Percentiles rank a stretch among this genome's conserved stretches.
These are phyloP conservation scores for Delphinus delphis DNA, from an alignment of 2,113 vertebrate species.

Conservation along the genomic window DNA sequence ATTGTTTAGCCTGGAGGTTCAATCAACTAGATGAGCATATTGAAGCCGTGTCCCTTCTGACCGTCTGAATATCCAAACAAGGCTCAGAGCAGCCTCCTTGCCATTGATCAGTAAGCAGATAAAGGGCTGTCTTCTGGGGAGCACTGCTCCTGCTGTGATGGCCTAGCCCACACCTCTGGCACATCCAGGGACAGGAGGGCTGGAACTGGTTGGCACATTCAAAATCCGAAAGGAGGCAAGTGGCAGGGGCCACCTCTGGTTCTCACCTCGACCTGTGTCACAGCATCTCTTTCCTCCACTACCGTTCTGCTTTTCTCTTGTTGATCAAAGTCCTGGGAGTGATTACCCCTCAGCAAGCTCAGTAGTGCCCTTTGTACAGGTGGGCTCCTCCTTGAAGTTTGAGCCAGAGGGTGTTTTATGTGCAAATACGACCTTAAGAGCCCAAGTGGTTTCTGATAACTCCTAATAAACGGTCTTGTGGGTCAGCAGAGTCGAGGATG, in stretches of 20 bases:
- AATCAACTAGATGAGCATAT: background rate
- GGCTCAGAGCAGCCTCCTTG: background rate
- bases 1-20: background rate
- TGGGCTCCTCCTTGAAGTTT: background rate
- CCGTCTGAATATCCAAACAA: background rate
- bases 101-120: background rate
- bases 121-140: background rate
- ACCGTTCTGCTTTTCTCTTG: background rate
- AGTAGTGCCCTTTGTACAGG: background rate
- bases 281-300: background rate
- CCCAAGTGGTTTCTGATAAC: background rate
- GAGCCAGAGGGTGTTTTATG: background rate
- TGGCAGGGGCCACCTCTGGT: background rate
- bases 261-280: background rate
- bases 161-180: background rate
- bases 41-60: background rate
- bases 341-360: background rate
- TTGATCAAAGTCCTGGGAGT: background rate
- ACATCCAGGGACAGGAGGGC: fast-evolving
- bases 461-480: background rate
- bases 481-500: background rate
- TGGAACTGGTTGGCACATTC: background rate
- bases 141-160: fast-evolving
- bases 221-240: background rate
- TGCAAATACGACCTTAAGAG: background rate